phyloP scores from a whole-genome alignment of 2,888 invertebrate species.

The Noctua pronuba region DNA sequence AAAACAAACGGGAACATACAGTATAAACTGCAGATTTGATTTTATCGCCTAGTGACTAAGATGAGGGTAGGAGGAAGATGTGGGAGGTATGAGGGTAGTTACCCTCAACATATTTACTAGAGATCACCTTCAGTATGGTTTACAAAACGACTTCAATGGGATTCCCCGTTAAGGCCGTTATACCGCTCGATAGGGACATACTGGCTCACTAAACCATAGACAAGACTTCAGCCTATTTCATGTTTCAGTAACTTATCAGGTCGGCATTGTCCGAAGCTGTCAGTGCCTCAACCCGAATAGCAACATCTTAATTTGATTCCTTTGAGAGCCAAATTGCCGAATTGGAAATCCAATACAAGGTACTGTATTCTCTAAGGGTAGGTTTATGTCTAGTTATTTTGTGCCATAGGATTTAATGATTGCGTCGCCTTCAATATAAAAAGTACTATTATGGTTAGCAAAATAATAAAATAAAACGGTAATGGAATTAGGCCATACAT shows the following conservation, averaged over 20 bases:
- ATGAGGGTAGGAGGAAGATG: too few species aligned
- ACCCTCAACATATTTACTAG: neutral
- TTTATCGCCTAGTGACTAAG: too few species aligned
- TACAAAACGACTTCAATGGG: neutral
- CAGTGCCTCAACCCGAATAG: neutral
- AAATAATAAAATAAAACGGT: slow-evolving; percentile 40
- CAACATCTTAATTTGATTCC: slow-evolving; percentile 33
- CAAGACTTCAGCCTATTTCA: slow-evolving; percentile 1
- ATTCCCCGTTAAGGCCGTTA: neutral
- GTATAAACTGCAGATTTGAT: too few species aligned
- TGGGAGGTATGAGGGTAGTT: too few species aligned
- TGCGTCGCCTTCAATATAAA: neutral
- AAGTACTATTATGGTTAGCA: neutral
- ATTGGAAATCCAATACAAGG: slow-evolving; percentile 17
- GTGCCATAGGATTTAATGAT: neutral
- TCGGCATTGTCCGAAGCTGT: slow-evolving; percentile 13
- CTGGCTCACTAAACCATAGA: neutral
- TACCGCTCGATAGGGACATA: neutral
- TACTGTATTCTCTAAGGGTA: neutral
- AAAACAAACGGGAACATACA: too few species aligned
- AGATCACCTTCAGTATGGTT: neutral
- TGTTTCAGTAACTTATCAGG: slow-evolving; percentile 18
- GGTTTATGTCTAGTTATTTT: neutral
- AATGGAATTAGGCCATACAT: slow-evolving; percentile 25
- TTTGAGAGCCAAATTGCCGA: slow-evolving; percentile 8